phyloP scores from a whole-genome alignment of 1,140 invertebrate genomes.

The Drosophila sp. region DNA sequence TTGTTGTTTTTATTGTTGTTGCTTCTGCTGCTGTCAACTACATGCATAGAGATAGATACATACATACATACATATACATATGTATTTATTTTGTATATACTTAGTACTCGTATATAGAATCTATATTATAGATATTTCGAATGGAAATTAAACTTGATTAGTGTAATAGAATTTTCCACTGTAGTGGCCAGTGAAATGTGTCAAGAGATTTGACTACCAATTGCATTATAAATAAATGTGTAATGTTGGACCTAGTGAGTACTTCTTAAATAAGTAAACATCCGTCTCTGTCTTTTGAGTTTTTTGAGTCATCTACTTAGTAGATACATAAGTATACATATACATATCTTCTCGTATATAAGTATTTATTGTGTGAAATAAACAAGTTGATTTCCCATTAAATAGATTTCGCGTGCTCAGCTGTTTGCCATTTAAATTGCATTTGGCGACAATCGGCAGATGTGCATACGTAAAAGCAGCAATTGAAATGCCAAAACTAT shows the following conservation, averaged over 20 bases:
- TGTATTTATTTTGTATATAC: no score
- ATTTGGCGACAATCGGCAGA: constrained; percentile 53
- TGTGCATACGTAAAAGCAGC: constrained; percentile 49
- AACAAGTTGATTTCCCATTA: constrained; percentile 35
- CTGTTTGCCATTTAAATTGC: constrained; percentile 63
- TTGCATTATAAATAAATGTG: constrained; percentile 1
- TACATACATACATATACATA: not conserved
- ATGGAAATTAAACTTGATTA: constrained; percentile 34
- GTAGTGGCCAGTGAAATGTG: constrained; percentile 18
- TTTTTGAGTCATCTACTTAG: not conserved
- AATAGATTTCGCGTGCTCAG: constrained; percentile 46
- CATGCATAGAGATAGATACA: not conserved
- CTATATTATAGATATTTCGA: not conserved
- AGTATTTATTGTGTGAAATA: not conserved
- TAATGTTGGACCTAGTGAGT: not conserved
- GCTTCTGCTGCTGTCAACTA: not conserved
- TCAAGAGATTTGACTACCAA: not conserved
- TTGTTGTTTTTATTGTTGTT: constrained; percentile 1
- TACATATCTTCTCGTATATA: not conserved
- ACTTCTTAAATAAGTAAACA: not conserved
- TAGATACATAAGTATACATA: not conserved
- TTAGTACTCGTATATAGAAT: not conserved
- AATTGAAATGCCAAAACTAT: constrained; percentile 70
- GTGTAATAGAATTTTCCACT: constrained; percentile 19
- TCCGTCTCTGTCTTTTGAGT: no score